Percentiles rank a stretch among this genome's conserved stretches.
Conservation (phyloP, 2,797 vertebrate species). For the Sebastes wilsoni region DNA sequence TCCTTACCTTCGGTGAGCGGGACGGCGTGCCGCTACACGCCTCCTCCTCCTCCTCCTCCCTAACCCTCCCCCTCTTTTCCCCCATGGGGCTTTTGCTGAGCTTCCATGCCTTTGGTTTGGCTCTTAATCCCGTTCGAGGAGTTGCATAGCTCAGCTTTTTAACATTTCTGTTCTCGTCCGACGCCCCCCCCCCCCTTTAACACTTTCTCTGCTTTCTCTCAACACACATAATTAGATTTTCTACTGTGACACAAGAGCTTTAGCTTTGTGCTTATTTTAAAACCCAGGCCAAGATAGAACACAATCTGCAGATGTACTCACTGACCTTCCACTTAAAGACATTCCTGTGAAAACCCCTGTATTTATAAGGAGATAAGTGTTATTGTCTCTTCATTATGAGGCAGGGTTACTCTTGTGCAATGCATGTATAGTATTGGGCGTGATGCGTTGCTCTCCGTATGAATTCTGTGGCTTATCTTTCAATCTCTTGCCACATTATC, state of each 20-base stretch:
- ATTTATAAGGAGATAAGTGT: not conserved
- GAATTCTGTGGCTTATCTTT: slow-evolving; percentile 4
- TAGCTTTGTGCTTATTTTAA: slow-evolving; percentile 12
- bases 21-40: slow-evolving; percentile 64
- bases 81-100: slow-evolving; percentile 54
- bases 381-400: not conserved
- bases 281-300: not conserved
- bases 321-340: slow-evolving; percentile 10
- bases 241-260: slow-evolving; percentile 5
- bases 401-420: not conserved
- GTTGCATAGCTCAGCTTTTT: slow-evolving; percentile 69
- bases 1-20: not conserved
- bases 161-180: slow-evolving; percentile 45
- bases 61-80: slow-evolving; percentile 16
- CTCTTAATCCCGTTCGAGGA: slow-evolving; percentile 58
- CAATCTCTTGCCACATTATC: not conserved
- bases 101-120: slow-evolving; percentile 46
- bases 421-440: not conserved
- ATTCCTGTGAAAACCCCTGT: slow-evolving; percentile 20
- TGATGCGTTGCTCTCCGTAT: not conserved
- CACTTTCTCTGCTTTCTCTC: slow-evolving; percentile 13
- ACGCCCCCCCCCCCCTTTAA: not conserved
- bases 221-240: slow-evolving; percentile 48
- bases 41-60: not conserved
- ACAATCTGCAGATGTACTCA: not conserved